phyloP scores from a whole-genome alignment of 1,140 invertebrate species.

The Bactericera cockerelli region DNA sequence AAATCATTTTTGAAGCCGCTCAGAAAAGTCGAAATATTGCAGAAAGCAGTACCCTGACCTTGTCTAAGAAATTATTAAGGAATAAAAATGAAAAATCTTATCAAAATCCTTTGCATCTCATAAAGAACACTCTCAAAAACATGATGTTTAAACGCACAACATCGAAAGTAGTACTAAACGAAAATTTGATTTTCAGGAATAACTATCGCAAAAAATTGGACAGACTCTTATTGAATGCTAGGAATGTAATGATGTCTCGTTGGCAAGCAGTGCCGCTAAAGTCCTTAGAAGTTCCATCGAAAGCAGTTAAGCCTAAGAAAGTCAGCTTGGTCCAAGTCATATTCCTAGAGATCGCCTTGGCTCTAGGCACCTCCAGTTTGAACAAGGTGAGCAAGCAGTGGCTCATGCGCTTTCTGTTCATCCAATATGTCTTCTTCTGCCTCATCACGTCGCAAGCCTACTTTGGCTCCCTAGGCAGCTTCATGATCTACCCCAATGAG shows the following conservation, averaged over 20 bases:
- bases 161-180: not conserved
- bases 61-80: too few relatives aligned
- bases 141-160: too few relatives aligned
- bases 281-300: too few relatives aligned
- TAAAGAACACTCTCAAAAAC: too few relatives aligned
- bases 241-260: not conserved
- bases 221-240: not conserved
- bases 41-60: too few relatives aligned
- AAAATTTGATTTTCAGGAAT: not conserved
- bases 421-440: constrained; percentile 6
- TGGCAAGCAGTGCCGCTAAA: too few relatives aligned
- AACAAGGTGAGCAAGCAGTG: not conserved
- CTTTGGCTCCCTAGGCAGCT: constrained; percentile 1
- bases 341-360: not conserved
- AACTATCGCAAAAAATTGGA: not conserved
- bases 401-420: not conserved
- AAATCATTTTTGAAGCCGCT: too few relatives aligned
- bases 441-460: not conserved
- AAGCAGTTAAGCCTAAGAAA: not conserved
- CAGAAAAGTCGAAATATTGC: too few relatives aligned
- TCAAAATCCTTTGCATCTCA: too few relatives aligned
- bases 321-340: not conserved
- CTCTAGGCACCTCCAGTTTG: not conserved
- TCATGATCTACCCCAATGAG: constrained; percentile 2
- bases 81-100: too few relatives aligned